These are phyloP conservation scores for Polypedilum pembai DNA, from an alignment of 1,140 invertebrate genomes.

Conservation along the genomic window DNA sequence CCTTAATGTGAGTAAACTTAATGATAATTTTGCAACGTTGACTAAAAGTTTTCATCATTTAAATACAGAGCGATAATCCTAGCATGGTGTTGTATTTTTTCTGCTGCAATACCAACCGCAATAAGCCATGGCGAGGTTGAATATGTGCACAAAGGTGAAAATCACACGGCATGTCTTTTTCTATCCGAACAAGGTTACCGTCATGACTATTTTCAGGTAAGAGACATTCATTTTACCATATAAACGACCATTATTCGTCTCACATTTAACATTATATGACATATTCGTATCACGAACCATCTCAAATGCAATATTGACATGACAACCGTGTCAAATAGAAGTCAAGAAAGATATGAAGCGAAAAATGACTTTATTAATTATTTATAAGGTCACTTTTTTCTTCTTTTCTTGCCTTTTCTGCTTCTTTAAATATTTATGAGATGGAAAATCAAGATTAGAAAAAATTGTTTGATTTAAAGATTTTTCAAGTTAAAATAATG, in stretches of 20 bases:
- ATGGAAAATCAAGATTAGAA: too few relatives aligned
- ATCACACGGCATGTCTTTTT: slow-evolving; percentile 59
- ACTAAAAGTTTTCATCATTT: neutral
- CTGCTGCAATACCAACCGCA: slow-evolving; percentile 60
- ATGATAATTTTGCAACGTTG: neutral
- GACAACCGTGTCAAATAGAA: neutral
- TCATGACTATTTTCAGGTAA: slow-evolving; percentile 59
- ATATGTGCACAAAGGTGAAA: slow-evolving; percentile 50
- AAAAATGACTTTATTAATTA: neutral
- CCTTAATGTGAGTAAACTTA: slow-evolving; percentile 56
- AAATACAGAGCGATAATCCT: slow-evolving; percentile 54
- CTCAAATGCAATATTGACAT: neutral
- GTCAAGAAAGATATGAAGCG: neutral
- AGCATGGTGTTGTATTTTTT: slow-evolving; percentile 68
- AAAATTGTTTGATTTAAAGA: too few relatives aligned
- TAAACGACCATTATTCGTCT: neutral
- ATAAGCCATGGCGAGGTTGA: slow-evolving; percentile 63
- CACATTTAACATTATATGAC: neutral
- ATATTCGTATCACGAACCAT: neutral
- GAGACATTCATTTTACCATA: slow-evolving; percentile 27
- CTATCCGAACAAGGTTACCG: slow-evolving; percentile 56
- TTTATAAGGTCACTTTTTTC: neutral
- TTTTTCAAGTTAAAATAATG: too few relatives aligned
- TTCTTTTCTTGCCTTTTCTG: too few relatives aligned
- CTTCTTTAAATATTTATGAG: too few relatives aligned